Base-by-base conservation (phyloP, 2,888 invertebrate species). In the Pheosia tremula region DNA sequence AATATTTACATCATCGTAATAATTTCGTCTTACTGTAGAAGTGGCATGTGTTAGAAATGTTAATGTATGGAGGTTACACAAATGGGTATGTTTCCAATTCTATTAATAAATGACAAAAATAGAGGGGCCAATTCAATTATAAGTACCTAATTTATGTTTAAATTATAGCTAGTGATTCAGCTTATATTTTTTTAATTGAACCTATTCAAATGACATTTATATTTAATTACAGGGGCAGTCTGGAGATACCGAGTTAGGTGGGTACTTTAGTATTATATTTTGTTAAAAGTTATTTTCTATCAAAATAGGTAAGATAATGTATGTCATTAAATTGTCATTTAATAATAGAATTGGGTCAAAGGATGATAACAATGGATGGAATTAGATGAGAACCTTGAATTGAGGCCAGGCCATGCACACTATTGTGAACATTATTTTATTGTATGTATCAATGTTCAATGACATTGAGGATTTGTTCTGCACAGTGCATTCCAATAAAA, bases 401-500 rank as follows among this genome's bases (percentile, higher is more conserved):
- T 66, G 62, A 66, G 67, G 72, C 70, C 70, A 73, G 73, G 69
- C 71, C 69, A 49, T 56, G 56, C 52, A 60, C 47, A 43, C 58
- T 63, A 69, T 74, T 66, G 65, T 71, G 58, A 53, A 39, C 57
- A 60, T 54, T 57, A 57, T 64, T 60, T 70, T 66, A 61, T 67
- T 75, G 73, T 77, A 68, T 65, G 47, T 47, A 47, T 47, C 11
- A n/a, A 47, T 83, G 76, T 74, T 66, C 63, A 77, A 64, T 83
- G 85, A 66, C 85, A 86, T 84, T 87, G 83, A 81, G 76, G 69
- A 74, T 79, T 68, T 70, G 83, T 84, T 84, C 69, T 62, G 68
- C 75, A 75, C 75, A 78, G 71, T 69, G 75, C n/a, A 63, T 62
- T 74, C 61, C 62, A 74, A 71, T 71, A 56, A 61, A 66, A 65